These are phyloP conservation scores for Caradrina kadenii DNA, from an alignment of 2,888 invertebrate genomes.

Conservation along the genomic window DNA sequence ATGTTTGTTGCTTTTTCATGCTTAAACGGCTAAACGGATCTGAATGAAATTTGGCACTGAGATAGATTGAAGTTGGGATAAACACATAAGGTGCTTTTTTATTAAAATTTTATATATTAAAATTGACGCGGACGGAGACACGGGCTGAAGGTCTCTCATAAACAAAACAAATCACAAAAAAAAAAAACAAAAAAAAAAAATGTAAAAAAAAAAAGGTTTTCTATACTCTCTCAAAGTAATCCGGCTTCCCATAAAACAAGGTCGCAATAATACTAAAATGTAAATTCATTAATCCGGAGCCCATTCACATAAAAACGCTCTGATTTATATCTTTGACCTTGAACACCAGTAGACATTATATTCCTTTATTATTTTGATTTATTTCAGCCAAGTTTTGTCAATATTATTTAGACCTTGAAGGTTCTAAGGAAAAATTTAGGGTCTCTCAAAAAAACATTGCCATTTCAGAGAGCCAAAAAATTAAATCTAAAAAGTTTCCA, in stretches of 20 bases:
- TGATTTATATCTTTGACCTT: conserved; percentile 35
- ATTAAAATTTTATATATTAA: too few relatives aligned
- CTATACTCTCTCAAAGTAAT: conserved; percentile 27
- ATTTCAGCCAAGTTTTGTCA: conserved; percentile 1
- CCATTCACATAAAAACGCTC: conserved; percentile 25
- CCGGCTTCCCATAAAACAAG: conserved; percentile 25
- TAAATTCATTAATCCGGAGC: conserved; percentile 34
- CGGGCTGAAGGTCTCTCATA: too few relatives aligned
- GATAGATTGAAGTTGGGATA: too few relatives aligned
- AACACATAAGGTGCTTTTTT: too few relatives aligned
- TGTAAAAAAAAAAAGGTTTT: not conserved
- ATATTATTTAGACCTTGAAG: conserved; percentile 8
- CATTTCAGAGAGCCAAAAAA: not conserved
- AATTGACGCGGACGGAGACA: too few relatives aligned
- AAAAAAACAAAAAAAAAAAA: too few relatives aligned
- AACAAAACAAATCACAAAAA: not conserved
- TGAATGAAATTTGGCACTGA: too few relatives aligned
- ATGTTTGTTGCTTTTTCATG: too few relatives aligned
- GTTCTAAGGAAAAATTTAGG: not conserved
- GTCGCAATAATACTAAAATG: conserved; percentile 48
- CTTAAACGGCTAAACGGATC: too few relatives aligned
- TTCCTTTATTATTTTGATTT: conserved; percentile 27
- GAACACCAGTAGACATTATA: conserved; percentile 11
- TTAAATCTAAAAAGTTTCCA: too few relatives aligned
- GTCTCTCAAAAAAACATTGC: not conserved